These are phyloP conservation scores for Odontomyia ornata DNA, from an alignment of 2,888 invertebrate genomes.

Conservation along the genomic window DNA sequence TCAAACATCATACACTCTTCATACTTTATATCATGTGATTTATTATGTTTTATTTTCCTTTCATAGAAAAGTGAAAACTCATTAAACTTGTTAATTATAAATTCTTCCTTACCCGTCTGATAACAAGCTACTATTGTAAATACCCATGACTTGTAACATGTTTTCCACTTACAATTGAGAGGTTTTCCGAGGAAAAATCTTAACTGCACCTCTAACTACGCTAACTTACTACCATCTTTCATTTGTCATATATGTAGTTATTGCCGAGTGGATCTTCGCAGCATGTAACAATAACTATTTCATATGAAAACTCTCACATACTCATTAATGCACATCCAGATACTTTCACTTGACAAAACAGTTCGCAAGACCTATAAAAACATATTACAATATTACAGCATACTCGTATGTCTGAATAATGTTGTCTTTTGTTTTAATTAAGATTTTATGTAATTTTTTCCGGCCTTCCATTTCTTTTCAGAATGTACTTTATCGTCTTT, in stretches of 20 bases:
- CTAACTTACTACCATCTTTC: not conserved
- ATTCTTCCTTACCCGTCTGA: slow-evolving; percentile 4
- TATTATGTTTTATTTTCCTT: not conserved
- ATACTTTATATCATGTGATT: not conserved
- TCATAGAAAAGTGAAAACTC: slow-evolving; percentile 48
- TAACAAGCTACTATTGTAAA: not conserved
- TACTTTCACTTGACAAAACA: slow-evolving; percentile 32
- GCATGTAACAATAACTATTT: slow-evolving; percentile 29
- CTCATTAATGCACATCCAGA: not conserved
- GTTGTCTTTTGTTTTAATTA: slow-evolving; percentile 50
- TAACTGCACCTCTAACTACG: not conserved
- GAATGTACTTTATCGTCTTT: slow-evolving; percentile 85
- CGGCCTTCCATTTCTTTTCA: slow-evolving; percentile 63
- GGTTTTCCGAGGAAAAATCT: not conserved
- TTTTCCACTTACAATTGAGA: not conserved
- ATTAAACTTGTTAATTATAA: slow-evolving; percentile 44
- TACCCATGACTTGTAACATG: not conserved
- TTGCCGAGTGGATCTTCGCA: not conserved
- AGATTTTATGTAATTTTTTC: slow-evolving; percentile 49
- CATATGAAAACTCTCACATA: slow-evolving; percentile 14
- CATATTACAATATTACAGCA: slow-evolving; percentile 34
- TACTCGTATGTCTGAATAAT: slow-evolving; percentile 1
- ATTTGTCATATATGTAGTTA: slow-evolving; percentile 12
- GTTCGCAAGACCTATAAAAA: not conserved
- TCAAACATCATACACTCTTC: not conserved